Evolutionary conservation across 2,888 invertebrate species (phyloP), one percentile per base, ranked within the genome.

Genomic region (Cheilosia soror): DNA sequence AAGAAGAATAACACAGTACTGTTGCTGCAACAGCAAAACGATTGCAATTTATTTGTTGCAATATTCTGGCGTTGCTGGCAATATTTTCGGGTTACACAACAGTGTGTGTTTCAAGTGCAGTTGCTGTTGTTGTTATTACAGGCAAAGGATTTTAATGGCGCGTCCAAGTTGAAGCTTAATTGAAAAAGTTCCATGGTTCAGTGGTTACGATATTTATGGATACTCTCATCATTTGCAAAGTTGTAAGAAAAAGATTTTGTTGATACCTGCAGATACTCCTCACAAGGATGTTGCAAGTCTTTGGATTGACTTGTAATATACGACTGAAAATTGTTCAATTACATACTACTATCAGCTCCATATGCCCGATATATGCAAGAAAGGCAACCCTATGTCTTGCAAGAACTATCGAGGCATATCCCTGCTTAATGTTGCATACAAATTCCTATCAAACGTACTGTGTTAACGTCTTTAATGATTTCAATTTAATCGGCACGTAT

Each of bases 21-120:
- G 58, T 31, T 31, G 27, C 25, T 40, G 15, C 49, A 25, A 25
- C 71, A 80, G 68, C 80, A 81, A 76, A 77, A 85, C 81, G 81
- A 85, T 77, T 85, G 85, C 71, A 81, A 85, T 85, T 85, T 85
- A 85, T 85, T 85, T 85, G 81, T 77, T 85, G 85, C 81, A 81
- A 85, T 85, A 85, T 62, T 76, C 72, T 69, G 76, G 51, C 53
- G 66, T 76, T 76, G 80, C 60, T 72, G 37, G 85, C 81, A 85
- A 85, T 85, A 80, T 76, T 80, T 81, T 76, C 58, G 44, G 51
- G 60, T 72, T 79, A 65, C 69, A 69, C 63, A 75, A 66, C 69
- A 80, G 55, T 80, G 80, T 79, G 47, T 63, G 29, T 73, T 71
- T 79, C 76, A 25, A 81, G 79, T 75, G 63, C 20, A 44, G 66